Evolutionary conservation across 1,140 invertebrate genomes (phyloP).

Genomic region (Drosophila nigromelanica): DNA sequence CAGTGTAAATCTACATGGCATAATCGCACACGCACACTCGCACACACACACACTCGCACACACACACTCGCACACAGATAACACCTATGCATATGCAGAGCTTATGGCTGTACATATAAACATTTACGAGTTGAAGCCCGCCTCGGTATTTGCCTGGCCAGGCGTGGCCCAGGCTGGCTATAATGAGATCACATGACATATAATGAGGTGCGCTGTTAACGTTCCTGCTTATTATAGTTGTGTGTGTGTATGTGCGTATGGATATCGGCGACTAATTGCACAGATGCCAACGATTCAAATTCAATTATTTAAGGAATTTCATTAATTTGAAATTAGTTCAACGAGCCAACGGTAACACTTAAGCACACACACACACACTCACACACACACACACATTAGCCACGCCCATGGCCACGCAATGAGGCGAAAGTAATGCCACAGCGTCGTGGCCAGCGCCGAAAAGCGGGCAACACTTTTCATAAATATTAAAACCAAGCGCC

Average conservation of each 20-base stretch:
- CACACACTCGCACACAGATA: conserved; percentile 8
- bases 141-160: conserved; percentile 10
- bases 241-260: conserved; percentile 45
- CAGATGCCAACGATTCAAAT: conserved; percentile 75
- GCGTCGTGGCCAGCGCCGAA: conserved; percentile 33
- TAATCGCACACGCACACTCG: conserved; percentile 26
- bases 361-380: conserved; percentile 22
- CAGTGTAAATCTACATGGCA: conserved; percentile 65
- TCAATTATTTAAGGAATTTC: conserved; percentile 82
- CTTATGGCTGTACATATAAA: conserved; percentile 57
- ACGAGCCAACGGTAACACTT: conserved; percentile 75
- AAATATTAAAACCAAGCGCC: conserved; percentile 60
- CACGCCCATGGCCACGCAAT: conserved; percentile 41
- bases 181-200: conserved; percentile 81
- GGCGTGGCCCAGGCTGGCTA: conserved; percentile 32
- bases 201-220: conserved; percentile 70
- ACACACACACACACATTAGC: conserved; percentile 7
- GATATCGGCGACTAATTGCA: conserved; percentile 67
- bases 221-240: conserved; percentile 41
- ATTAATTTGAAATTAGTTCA: conserved; percentile 81
- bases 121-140: conserved; percentile 14
- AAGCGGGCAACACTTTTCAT: conserved; percentile 53
- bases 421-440: conserved; percentile 38
- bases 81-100: conserved; percentile 20
- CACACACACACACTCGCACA: conserved; percentile 15